Evolutionary conservation across 2,113 vertebrate species (phyloP).

Genomic region (Gadus chalcogrammus): DNA sequence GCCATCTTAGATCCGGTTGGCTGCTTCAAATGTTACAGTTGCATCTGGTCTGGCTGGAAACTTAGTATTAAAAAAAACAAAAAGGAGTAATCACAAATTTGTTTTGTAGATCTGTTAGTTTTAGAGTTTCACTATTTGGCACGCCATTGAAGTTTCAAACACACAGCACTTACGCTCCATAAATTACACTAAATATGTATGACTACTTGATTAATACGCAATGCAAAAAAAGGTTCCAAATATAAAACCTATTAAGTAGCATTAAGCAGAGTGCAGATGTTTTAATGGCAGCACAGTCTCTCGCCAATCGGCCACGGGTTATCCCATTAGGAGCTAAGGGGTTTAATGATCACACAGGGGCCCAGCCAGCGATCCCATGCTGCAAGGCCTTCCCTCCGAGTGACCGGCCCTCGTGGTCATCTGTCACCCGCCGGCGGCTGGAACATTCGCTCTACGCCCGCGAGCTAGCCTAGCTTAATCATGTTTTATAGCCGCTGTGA

Average conservation of each 20-base stretch:
- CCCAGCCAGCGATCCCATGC: constrained; percentile 58
- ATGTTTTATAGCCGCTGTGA: constrained; percentile 66
- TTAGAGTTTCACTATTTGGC: too few relatives aligned
- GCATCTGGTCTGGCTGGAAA: neutral
- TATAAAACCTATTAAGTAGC: neutral
- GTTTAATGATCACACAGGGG: constrained; percentile 65
- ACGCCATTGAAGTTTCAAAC: neutral
- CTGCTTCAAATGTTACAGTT: constrained; percentile 25
- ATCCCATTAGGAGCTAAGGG: constrained; percentile 34
- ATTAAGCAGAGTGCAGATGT: neutral
- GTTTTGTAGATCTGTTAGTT: neutral
- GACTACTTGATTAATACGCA: neutral
- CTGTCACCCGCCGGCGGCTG: constrained; percentile 61
- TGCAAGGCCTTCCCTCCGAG: constrained; percentile 12
- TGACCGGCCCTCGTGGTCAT: constrained; percentile 56
- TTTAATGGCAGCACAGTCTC: constrained; percentile 6
- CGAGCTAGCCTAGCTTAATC: constrained; percentile 60
- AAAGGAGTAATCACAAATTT: neutral
- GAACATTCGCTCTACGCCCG: constrained; percentile 57
- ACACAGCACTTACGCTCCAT: neutral
- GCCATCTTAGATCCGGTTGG: constrained; percentile 37
- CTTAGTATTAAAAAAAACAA: neutral
- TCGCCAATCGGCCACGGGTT: constrained; percentile 49
- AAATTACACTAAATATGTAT: neutral
- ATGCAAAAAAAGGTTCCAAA: neutral